Percentiles rank a stretch among this genome's conserved stretches.
phyloP scores from a whole-genome alignment of 2,113 vertebrate genomes.

The Rhagologus leucostigma region DNA sequence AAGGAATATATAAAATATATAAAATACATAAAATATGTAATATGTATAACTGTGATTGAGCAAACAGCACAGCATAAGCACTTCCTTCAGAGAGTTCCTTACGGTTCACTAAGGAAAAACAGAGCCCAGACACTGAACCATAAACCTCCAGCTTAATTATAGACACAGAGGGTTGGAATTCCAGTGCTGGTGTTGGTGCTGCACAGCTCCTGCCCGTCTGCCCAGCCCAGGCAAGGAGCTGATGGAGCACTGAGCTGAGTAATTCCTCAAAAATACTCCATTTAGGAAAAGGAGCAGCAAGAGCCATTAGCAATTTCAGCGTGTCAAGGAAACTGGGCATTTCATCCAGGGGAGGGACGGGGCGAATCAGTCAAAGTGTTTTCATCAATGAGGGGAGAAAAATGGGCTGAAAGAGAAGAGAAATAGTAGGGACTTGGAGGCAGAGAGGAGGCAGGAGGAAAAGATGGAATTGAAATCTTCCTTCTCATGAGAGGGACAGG shows the following conservation, averaged over 20 bases:
- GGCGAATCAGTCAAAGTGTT: neutral
- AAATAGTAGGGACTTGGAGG: neutral
- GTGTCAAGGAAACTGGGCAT: constrained; percentile 1
- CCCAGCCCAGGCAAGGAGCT: neutral
- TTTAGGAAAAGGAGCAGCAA: neutral
- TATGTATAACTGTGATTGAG: neutral
- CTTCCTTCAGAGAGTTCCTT: constrained; percentile 32
- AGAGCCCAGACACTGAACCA: constrained; percentile 41
- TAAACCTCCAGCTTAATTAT: constrained; percentile 26
- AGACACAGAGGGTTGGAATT: neutral
- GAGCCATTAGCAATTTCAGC: neutral
- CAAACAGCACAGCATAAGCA: constrained; percentile 9
- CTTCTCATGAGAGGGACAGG: neutral
- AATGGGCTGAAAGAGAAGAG: neutral
- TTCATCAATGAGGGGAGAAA: constrained; percentile 1
- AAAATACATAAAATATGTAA: neutral
- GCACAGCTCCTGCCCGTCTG: neutral
- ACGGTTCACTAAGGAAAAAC: constrained; percentile 31
- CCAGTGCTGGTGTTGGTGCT: neutral
- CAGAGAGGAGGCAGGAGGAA: neutral
- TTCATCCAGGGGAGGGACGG: neutral
- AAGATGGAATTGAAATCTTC: neutral
- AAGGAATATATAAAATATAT: neutral
- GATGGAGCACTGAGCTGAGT: constrained; percentile 10
- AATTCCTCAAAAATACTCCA: constrained; percentile 22